Base-by-base conservation (phyloP, 64 coral and sea anemone genomes). In the Montipora efflorescens region DNA sequence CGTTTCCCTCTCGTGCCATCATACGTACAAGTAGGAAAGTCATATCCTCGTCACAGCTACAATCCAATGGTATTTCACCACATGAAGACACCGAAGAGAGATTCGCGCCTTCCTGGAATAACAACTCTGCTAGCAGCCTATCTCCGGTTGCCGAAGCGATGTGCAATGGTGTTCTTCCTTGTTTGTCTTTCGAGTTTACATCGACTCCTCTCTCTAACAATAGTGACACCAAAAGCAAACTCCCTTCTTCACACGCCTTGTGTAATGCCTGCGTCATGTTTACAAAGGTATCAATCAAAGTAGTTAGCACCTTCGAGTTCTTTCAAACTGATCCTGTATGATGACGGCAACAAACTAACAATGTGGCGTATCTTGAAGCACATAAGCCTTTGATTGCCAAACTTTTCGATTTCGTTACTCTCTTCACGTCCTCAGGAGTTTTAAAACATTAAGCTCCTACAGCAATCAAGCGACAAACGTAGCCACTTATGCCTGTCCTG, bases 51-150 rank as follows among this genome's bases (percentile, higher is more conserved):
- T 92, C 77, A 2, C n/a, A 67, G 46, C 77, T 87, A 53, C 93
- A 84, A 77, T 92, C 89, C 52, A 98, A 67, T 36, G 93, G 96
- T 47, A 98, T 95, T 20, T 64, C 71, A 1, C 84, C 89, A 1
- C 50, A 61, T 8, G 91, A 76, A 18, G 93, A 95, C 50, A 86
- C 74, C 14, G 75, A 43, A 68, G 83, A 84, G 4, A 73, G 94
- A 84, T 92, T 80, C 0, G 93, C 93, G 5, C 96, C 96, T 22
- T 82, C 78, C 15, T 98, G 93, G 18, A 95, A 92, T 44, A 98
- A 74, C 74, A 98, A 18, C 13, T 95, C 78, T 7, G 96, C 96
- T 5, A 98, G 49, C 61, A 95, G 61, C 19, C 91, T 85, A 48
- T 95, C 91, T 12, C 55, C 53, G 48, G 48, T 78, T 13, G 88